Base-by-base conservation (phyloP, 1,140 invertebrate species). In the Microplitis mediator region DNA sequence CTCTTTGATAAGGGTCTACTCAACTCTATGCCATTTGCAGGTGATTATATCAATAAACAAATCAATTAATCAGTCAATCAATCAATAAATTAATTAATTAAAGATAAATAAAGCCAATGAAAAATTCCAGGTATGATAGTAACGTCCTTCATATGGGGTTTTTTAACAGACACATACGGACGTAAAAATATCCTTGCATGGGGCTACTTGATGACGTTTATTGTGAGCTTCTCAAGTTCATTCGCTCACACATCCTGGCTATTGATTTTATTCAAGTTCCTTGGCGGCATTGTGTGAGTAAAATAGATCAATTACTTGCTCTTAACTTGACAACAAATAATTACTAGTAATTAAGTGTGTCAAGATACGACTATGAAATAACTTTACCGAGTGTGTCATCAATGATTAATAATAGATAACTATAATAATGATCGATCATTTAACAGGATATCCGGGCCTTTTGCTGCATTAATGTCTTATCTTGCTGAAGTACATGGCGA, bases 381-480 rank as follows among this genome's bases (percentile, higher is more conserved):
- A 45, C 39, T 45, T 9, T 4, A 2, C 2, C 39, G 23, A 45
- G 39, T 45, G 39, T 45, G 39, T 45, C 39, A 45, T 45, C 39
- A 11, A 54, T 14, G n/a, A 54, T 14, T 54, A 54, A 54, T 54
- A 54, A 14, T 14, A 4, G n/a, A 54, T 23, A 58, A 8, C 16
- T n/a, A n/a, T n/a, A 23, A 23, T 58, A 5, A 54, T 54, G 14
- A 14, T 54, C 32, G 6, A 32, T 54, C 34, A 63, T 35, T 36
- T 58, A 58, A 45, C 79, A 94, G 93, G 52, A 92, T 92, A 80
- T 92, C 92, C 73, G 92, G 93, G 3, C 92, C 92, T 0, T 93
- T 91, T 80, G 92, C 92, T 0, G 91, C 93, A 0, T 82, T 93
- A 31, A 90, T 93, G 80, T 90, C 92, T 0, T 93, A 93, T 79